Evolutionary conservation across 2,113 vertebrate genomes (phyloP).

Genomic region (Daboia siamensis): DNA sequence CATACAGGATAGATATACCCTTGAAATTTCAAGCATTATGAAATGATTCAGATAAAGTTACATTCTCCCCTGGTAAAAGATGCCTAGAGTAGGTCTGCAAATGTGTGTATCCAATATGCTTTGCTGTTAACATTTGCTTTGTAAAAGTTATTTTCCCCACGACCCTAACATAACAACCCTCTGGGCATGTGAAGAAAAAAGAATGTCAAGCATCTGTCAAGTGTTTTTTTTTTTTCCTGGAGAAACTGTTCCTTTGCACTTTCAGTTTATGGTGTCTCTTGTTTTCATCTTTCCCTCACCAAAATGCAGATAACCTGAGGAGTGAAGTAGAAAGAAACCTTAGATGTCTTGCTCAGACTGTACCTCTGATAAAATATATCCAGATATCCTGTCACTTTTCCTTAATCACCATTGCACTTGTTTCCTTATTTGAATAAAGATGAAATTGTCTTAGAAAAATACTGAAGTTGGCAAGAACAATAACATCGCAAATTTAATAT

Average conservation of each 20-base stretch:
- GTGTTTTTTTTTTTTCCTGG: background rate
- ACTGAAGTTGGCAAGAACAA: background rate
- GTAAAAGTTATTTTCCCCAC: background rate
- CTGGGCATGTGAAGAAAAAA: constrained; percentile 10
- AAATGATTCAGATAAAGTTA: background rate
- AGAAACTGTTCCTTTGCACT: background rate
- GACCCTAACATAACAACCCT: constrained; percentile 8
- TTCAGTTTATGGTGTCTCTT: background rate
- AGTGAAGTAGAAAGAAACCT: background rate
- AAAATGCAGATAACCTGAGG: background rate
- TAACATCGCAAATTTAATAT: background rate
- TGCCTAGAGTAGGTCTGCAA: background rate
- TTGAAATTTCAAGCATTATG: background rate
- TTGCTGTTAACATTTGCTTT: background rate
- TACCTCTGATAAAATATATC: background rate
- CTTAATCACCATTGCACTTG: background rate
- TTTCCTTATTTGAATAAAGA: background rate
- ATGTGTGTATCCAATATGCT: background rate
- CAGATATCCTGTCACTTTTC: background rate
- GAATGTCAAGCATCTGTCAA: constrained; percentile 10
- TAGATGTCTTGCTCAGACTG: background rate
- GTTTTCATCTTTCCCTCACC: background rate
- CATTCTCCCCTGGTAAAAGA: background rate
- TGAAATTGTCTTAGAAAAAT: background rate
- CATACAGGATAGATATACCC: background rate